Evolutionary conservation across 1,140 invertebrate genomes (phyloP).

Genomic region (Papilio polytes): DNA sequence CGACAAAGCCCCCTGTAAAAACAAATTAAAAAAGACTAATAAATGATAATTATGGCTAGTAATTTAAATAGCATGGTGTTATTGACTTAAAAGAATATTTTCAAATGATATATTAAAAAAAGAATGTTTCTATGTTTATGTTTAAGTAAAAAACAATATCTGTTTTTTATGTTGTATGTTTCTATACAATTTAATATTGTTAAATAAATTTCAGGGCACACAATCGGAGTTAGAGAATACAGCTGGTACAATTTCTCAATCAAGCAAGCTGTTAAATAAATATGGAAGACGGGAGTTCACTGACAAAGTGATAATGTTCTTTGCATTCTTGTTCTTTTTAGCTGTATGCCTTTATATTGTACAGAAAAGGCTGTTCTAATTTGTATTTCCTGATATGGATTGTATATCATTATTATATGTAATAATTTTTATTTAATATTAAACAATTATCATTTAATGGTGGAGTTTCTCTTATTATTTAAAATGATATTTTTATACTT

Average conservation of each 20-base stretch:
- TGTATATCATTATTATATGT: slow-evolving; percentile 17
- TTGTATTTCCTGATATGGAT: slow-evolving; percentile 29
- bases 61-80: no score
- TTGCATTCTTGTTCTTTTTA: slow-evolving; percentile 96
- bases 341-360: slow-evolving; percentile 96
- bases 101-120: no score
- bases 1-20: no score
- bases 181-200: slow-evolving; percentile 42
- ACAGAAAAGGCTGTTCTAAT: slow-evolving; percentile 93
- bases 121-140: no score
- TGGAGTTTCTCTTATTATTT: not conserved
- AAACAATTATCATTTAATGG: not conserved
- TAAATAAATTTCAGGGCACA: slow-evolving; percentile 85
- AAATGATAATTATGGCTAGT: no score
- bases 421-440: slow-evolving; percentile 14
- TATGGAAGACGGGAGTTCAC: slow-evolving; percentile 97
- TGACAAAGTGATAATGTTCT: slow-evolving; percentile 95
- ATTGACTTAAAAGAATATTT: no score
- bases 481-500: not conserved
- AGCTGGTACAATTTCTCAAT: slow-evolving; percentile 93
- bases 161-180: slow-evolving; percentile 18
- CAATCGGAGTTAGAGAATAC: slow-evolving; percentile 94
- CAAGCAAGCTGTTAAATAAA: slow-evolving; percentile 95
- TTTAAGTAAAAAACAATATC: no score
- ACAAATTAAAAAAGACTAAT: no score